Evolutionary conservation across 1,140 invertebrate species (phyloP).

Genomic region (Drosophila nebulosa): DNA sequence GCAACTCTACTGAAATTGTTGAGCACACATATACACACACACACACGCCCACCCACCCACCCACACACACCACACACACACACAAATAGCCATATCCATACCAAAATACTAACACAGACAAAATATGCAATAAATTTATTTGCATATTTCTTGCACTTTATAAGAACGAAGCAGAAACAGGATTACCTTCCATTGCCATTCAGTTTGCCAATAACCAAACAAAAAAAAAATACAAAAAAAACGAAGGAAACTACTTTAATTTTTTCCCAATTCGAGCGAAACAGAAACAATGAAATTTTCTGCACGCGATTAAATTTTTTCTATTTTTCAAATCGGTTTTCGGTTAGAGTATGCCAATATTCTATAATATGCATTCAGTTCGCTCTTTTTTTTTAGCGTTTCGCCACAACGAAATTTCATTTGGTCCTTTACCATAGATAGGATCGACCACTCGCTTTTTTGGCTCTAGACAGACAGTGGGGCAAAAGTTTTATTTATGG

Average conservation of each 20-base stretch:
- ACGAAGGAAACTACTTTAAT: neutral
- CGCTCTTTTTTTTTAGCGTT: neutral
- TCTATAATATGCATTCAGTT: neutral
- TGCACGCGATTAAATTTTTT: neutral
- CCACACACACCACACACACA: neutral
- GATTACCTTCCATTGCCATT: neutral
- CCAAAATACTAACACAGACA: constrained; percentile 1
- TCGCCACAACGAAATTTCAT: neutral
- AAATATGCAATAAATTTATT: constrained; percentile 17
- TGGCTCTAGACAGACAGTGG: neutral
- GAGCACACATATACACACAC: constrained; percentile 4
- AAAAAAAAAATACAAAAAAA: neutral
- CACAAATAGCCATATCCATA: neutral
- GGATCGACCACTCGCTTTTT: neutral
- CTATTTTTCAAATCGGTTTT: no score
- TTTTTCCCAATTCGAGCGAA: neutral
- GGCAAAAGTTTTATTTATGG: constrained; percentile 32
- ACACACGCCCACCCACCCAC: neutral
- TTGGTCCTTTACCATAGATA: neutral
- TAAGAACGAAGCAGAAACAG: neutral
- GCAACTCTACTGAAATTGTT: constrained; percentile 41
- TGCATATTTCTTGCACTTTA: neutral
- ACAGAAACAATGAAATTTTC: neutral
- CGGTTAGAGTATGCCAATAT: neutral
- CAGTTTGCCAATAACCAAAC: neutral